These are phyloP conservation scores for Phengaris arion DNA, from an alignment of 2,888 invertebrate genomes.

Conservation along the genomic window DNA sequence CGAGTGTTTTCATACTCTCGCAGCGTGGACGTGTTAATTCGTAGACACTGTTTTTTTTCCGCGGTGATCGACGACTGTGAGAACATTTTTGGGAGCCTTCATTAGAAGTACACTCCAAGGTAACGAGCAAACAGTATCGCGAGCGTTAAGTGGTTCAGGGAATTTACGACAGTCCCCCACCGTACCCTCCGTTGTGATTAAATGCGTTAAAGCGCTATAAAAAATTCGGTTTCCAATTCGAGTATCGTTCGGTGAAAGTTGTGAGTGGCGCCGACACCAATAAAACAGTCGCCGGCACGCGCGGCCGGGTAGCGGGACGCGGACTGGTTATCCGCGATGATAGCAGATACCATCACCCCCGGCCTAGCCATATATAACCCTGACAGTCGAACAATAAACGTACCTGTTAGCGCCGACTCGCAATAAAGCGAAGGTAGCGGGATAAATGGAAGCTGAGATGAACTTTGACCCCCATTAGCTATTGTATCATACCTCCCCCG, in stretches of 20 bases:
- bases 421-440: conserved; percentile 44
- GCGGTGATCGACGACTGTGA: conserved; percentile 77
- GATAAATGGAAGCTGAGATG: conserved; percentile 64
- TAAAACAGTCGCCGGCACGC: conserved; percentile 68
- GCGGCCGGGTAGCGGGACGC: conserved; percentile 47
- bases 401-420: conserved; percentile 61
- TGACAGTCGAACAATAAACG: conserved; percentile 70
- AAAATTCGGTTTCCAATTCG: conserved; percentile 73
- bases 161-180: conserved; percentile 69
- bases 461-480: conserved; percentile 52
- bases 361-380: conserved; percentile 62
- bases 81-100: conserved; percentile 75
- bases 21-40: conserved; percentile 78
- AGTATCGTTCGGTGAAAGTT: conserved; percentile 75
- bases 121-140: conserved; percentile 78
- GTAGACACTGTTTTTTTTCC: conserved; percentile 76
- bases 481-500: conserved; percentile 8
- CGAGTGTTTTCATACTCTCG: conserved; percentile 77
- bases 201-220: conserved; percentile 57
- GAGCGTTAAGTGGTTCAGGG: conserved; percentile 70
- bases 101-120: conserved; percentile 71
- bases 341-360: conserved; percentile 62
- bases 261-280: conserved; percentile 75
- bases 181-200: conserved; percentile 53
- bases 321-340: conserved; percentile 56